Evolutionary conservation across 2,113 vertebrate species (phyloP).

Genomic region (Setophaga coronata): DNA sequence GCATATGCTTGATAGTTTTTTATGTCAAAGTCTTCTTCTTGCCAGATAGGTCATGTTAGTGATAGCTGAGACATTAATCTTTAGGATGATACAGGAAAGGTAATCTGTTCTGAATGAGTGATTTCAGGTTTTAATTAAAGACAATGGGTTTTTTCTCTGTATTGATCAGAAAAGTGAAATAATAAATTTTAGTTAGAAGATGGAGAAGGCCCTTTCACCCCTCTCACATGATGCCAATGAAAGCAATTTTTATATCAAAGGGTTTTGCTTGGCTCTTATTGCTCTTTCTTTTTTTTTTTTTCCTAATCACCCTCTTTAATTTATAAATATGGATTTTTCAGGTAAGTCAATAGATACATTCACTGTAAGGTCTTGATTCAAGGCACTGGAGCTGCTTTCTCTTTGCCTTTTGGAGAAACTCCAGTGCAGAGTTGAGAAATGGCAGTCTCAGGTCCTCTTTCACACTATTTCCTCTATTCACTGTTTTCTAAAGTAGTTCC

Average conservation of each 20-base stretch:
- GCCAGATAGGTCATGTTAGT: not conserved
- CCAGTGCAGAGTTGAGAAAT: not conserved
- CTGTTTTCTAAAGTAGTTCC: not conserved
- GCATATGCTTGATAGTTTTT: not conserved
- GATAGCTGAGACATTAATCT: not conserved
- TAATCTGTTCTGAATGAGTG: not conserved
- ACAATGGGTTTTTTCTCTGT: not conserved
- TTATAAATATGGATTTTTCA: not conserved
- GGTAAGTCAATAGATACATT: not conserved
- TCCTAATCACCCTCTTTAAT: not conserved
- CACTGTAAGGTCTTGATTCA: not conserved
- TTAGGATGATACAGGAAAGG: not conserved
- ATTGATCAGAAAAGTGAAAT: not conserved
- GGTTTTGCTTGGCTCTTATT: not conserved
- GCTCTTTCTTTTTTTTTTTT: no score
- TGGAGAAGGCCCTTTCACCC: not conserved
- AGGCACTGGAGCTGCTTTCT: not conserved
- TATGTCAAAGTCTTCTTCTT: not conserved
- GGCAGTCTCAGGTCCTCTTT: not conserved
- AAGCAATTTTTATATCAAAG: not conserved
- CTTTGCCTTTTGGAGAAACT: not conserved
- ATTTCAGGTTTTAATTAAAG: not conserved
- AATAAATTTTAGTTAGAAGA: not conserved
- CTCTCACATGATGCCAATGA: not conserved
- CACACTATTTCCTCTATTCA: not conserved